Evolutionary conservation across 2,888 invertebrate species (phyloP).

Genomic region (Patella ulyssiponensis): DNA sequence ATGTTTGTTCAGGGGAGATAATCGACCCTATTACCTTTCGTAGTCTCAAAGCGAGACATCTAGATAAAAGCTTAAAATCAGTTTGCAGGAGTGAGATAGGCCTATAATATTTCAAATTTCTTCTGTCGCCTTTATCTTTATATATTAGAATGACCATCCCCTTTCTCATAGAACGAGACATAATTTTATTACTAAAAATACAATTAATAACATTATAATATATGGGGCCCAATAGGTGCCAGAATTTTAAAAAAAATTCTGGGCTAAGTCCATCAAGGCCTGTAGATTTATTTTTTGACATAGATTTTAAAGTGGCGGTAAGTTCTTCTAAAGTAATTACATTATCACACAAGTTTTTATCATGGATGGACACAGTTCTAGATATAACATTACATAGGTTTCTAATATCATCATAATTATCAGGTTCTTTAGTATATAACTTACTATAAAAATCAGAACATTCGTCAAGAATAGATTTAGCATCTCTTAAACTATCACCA

Average conservation of each 20-base stretch:
- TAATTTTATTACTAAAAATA: conserved; percentile 23
- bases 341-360: not conserved
- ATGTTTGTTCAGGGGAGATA: conserved; percentile 43
- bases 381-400: not conserved
- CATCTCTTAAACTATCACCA: not conserved
- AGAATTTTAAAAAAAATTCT: conserved; percentile 38
- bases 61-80: conserved; percentile 46
- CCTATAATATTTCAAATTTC: conserved; percentile 40
- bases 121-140: conserved; percentile 36
- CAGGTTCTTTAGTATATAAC: not conserved
- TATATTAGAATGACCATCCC: conserved; percentile 36
- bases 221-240: conserved; percentile 25
- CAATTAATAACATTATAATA: conserved; percentile 25
- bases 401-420: not conserved
- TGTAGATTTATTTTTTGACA: conserved; percentile 36
- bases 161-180: conserved; percentile 26
- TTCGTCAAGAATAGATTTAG: not conserved
- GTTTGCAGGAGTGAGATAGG: conserved; percentile 46
- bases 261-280: conserved; percentile 42
- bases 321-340: conserved; percentile 15
- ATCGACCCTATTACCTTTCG: conserved; percentile 32
- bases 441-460: not conserved
- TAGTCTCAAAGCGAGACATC: conserved; percentile 38
- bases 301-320: conserved; percentile 22
- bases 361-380: not conserved